Percentiles rank a stretch among this genome's conserved stretches.
Conservation (phyloP, 2,113 vertebrate species). For the Tapirus terrestris region DNA sequence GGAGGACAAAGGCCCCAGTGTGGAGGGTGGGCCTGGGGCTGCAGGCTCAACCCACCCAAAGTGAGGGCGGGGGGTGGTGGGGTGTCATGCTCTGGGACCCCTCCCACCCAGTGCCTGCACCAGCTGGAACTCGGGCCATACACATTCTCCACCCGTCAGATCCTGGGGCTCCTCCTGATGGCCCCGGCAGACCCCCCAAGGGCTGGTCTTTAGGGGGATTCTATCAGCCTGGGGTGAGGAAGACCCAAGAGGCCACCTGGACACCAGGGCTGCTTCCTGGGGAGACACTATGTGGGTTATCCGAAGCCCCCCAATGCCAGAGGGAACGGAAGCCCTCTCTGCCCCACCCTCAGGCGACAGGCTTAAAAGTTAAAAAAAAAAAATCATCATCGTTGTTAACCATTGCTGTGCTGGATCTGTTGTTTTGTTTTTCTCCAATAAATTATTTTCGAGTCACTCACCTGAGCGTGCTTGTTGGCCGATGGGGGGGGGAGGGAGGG, state of each 20-base stretch:
- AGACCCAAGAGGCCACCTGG: neutral
- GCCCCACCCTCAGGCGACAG: constrained; percentile 67
- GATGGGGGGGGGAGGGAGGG: fast-evolving
- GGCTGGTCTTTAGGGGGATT: neutral
- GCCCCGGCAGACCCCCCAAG: neutral
- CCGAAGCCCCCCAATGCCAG: neutral
- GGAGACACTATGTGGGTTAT: neutral
- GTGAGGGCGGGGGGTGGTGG: neutral
- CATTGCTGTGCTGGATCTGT: constrained; percentile 87
- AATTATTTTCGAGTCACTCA: constrained; percentile 90
- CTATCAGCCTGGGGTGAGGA: neutral
- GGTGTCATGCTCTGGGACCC: neutral
- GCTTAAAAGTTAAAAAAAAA: constrained; percentile 69
- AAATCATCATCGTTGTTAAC: constrained; percentile 80
- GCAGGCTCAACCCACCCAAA: neutral
- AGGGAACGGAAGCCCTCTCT: neutral
- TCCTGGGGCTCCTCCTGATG: neutral
- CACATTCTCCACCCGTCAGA: neutral
- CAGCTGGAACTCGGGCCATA: neutral
- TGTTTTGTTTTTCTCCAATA: constrained; percentile 89
- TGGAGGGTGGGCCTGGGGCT: neutral
- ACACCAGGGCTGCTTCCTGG: neutral
- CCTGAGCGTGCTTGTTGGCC: neutral
- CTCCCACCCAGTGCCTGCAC: neutral
- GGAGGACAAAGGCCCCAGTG: too few species aligned